These are phyloP conservation scores for Epinotia nisella DNA, from an alignment of 2,888 invertebrate genomes.

Conservation along the genomic window DNA sequence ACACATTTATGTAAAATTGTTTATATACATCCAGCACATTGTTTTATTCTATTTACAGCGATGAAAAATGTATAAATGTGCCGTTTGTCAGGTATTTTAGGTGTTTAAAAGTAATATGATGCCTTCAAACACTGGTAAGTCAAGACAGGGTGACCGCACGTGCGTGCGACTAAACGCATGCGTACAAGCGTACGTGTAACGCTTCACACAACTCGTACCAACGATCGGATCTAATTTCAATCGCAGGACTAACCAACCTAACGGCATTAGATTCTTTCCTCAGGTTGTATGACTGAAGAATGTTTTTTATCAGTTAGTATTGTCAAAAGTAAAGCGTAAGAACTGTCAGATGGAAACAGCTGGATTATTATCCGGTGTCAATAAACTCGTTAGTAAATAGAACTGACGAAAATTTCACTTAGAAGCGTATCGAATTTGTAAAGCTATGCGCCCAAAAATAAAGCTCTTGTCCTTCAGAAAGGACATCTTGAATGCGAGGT, in stretches of 20 bases:
- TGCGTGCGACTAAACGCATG: slow-evolving; percentile 46
- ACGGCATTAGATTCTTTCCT: neutral
- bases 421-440: neutral
- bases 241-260: neutral
- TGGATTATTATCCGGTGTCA: no score
- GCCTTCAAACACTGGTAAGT: slow-evolving; percentile 41
- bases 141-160: slow-evolving; percentile 50
- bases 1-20: slow-evolving; percentile 15
- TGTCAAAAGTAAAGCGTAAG: neutral
- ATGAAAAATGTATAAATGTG: neutral
- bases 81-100: neutral
- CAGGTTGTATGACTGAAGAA: neutral
- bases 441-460: neutral
- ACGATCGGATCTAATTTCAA: slow-evolving; percentile 2
- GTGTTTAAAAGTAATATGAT: neutral
- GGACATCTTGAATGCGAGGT: neutral
- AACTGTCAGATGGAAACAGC: neutral
- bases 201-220: slow-evolving; percentile 27
- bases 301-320: slow-evolving; percentile 4
- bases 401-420: no score
- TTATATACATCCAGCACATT: slow-evolving; percentile 20
- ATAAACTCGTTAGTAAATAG: no score
- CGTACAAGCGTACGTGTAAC: slow-evolving; percentile 41
- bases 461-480: slow-evolving; percentile 1
- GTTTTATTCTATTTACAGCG: slow-evolving; percentile 21